Evolutionary conservation across 2,797 vertebrate species (phyloP).

Genomic region (Sebastes matsubarae): DNA sequence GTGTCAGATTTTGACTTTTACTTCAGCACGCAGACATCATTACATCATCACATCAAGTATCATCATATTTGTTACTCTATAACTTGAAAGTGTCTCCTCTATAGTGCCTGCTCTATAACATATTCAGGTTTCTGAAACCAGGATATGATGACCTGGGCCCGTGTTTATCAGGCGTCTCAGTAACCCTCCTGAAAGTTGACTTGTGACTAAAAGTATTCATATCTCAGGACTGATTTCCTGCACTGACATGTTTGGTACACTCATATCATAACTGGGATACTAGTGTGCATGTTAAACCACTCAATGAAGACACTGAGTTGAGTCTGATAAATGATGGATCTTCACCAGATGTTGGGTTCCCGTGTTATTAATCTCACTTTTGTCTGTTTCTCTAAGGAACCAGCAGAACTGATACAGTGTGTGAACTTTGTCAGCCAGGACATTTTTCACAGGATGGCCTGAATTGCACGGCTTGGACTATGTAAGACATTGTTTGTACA

Average conservation of each 20-base stretch:
- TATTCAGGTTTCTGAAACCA: not conserved
- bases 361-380: rapidly evolving
- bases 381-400: constrained; percentile 55
- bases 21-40: not conserved
- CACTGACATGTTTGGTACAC: not conserved
- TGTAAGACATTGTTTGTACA: constrained; percentile 34
- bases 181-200: not conserved
- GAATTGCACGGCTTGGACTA: constrained; percentile 46
- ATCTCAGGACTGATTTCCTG: not conserved
- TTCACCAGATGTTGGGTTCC: not conserved
- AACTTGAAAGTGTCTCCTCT: not conserved
- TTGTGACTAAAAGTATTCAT: not conserved
- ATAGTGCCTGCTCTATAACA: not conserved
- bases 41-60: not conserved
- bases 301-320: not conserved
- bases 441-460: constrained; percentile 49
- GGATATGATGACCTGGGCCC: not conserved
- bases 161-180: not conserved
- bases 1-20: not conserved
- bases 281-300: not conserved
- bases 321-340: not conserved
- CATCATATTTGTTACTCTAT: not conserved
- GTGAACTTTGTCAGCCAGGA: constrained; percentile 47
- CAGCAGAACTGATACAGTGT: constrained; percentile 43
- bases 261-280: too few relatives aligned